These are phyloP conservation scores for Acanthaster planci DNA, from an alignment of 35 echinoderm and acorn worm species.

Conservation along the genomic window DNA sequence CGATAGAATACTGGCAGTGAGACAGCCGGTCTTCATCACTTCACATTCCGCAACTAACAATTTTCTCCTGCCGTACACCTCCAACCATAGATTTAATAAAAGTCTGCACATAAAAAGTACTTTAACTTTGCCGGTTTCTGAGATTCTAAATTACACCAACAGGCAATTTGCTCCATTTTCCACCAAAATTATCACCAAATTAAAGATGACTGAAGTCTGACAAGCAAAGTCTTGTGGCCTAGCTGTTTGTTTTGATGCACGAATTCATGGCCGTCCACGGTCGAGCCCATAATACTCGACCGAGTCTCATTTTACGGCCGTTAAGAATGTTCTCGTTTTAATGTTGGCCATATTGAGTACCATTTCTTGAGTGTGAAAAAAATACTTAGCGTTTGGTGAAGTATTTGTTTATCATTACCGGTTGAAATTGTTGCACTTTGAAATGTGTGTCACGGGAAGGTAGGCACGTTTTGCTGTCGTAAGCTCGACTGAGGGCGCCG, in stretches of 20 bases:
- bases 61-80: too few relatives aligned
- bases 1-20: too few relatives aligned
- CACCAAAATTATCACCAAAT: too few relatives aligned
- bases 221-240: not conserved
- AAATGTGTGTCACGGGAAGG: not conserved
- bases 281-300: not conserved
- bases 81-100: too few relatives aligned
- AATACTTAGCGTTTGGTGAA: not conserved
- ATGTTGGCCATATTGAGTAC: not conserved
- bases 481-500: not conserved
- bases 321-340: too few relatives aligned
- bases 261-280: not conserved
- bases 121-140: too few relatives aligned
- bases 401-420: conserved; percentile 23
- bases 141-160: too few relatives aligned
- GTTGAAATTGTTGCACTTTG: conserved; percentile 6
- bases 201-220: too few relatives aligned
- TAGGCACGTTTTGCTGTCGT: not conserved
- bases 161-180: too few relatives aligned
- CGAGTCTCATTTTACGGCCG: not conserved
- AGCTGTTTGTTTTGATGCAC: not conserved
- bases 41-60: too few relatives aligned
- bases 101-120: too few relatives aligned
- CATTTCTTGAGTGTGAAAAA: not conserved
- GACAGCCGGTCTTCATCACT: too few relatives aligned